These are phyloP conservation scores for Malachius bipustulatus DNA, from an alignment of 2,888 invertebrate species.

Conservation along the genomic window DNA sequence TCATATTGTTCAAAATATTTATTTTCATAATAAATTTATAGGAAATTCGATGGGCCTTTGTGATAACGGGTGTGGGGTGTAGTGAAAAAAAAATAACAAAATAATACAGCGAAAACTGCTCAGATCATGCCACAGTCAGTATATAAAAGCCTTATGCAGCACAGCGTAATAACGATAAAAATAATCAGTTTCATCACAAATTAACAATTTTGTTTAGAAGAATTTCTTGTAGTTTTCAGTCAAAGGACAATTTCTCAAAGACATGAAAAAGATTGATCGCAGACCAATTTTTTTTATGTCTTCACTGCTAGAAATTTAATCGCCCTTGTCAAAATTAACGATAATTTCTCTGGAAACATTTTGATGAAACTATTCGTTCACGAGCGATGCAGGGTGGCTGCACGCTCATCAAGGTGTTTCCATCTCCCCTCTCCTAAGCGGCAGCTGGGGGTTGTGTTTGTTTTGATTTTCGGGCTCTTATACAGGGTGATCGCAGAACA, in stretches of 20 bases:
- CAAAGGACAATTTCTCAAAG: too few species aligned
- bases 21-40: too few species aligned
- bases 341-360: conserved; percentile 35
- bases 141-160: conserved; percentile 20
- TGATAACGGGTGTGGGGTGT: too few species aligned
- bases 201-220: too few species aligned
- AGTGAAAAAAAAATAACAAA: too few species aligned
- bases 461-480: conserved; percentile 31
- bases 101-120: conserved; percentile 8
- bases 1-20: too few species aligned
- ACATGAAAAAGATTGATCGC: too few species aligned
- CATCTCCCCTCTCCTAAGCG: conserved; percentile 31
- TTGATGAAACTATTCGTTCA: conserved; percentile 32
- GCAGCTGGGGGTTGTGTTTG: conserved; percentile 36
- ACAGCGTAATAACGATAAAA: conserved; percentile 29
- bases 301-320: too few species aligned
- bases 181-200: conserved; percentile 17
- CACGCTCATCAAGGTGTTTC: conserved; percentile 44
- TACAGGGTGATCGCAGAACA: conserved; percentile 13
- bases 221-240: too few species aligned
- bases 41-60: too few species aligned
- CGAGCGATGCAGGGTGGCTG: conserved; percentile 33
- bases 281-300: too few species aligned
- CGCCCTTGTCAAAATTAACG: too few species aligned
- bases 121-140: conserved; percentile 25